These are phyloP conservation scores for Rhynchonycteris naso DNA, from an alignment of 2,797 vertebrate genomes.

Conservation along the genomic window DNA sequence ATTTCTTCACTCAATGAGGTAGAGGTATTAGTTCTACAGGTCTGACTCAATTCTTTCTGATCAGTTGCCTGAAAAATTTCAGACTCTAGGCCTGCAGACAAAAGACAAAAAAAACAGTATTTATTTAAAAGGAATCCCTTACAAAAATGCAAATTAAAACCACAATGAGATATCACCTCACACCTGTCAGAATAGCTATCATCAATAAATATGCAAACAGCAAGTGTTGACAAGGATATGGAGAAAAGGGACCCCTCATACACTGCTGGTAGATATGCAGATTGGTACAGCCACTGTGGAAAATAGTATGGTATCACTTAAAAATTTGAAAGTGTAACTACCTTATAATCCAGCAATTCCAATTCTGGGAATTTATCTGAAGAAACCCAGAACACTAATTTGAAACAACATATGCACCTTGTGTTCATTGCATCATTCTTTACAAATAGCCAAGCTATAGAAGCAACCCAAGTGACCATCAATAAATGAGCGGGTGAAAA, in stretches of 20 bases:
- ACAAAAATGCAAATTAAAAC: neutral
- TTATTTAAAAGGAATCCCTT: neutral
- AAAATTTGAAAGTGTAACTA: neutral
- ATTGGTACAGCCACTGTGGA: neutral
- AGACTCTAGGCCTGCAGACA: neutral
- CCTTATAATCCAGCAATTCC: neutral
- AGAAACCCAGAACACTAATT: neutral
- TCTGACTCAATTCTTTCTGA: neutral
- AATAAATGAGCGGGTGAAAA: neutral
- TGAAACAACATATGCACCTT: neutral
- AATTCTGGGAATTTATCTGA: neutral
- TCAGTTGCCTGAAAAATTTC: neutral
- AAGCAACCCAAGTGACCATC: neutral
- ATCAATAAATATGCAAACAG: neutral
- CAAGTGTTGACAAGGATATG: neutral
- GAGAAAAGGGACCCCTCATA: neutral
- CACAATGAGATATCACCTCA: neutral
- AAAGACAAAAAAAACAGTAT: neutral
- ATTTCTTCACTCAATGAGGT: neutral
- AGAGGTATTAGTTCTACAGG: neutral
- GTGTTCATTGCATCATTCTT: neutral
- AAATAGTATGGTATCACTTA: neutral
- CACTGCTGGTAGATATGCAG: neutral
- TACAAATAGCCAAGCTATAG: neutral
- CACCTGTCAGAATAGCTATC: neutral